Percentiles rank a stretch among this genome's conserved stretches.
These are phyloP conservation scores for Chesias legatella DNA, from an alignment of 2,888 invertebrate species.

Conservation along the genomic window DNA sequence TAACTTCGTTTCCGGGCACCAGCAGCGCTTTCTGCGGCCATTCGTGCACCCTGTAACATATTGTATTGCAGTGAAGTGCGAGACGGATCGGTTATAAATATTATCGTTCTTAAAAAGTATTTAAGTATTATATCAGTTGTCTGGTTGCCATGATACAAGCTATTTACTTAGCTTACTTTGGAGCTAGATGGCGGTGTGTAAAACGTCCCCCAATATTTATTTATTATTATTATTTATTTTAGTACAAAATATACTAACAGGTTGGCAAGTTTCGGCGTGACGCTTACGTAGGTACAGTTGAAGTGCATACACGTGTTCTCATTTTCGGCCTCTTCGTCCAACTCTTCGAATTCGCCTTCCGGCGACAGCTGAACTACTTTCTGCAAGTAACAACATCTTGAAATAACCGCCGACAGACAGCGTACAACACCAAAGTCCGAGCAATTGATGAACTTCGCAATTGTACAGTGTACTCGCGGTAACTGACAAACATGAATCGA, in stretches of 20 bases:
- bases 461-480: slow-evolving; percentile 17
- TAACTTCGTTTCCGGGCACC: slow-evolving; percentile 95
- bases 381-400: slow-evolving; percentile 33
- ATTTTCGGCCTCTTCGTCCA: slow-evolving; percentile 51
- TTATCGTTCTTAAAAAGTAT: too few species aligned
- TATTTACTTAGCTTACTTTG: too few species aligned
- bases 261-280: slow-evolving; percentile 64
- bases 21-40: slow-evolving; percentile 95
- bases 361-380: slow-evolving; percentile 55
- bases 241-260: slow-evolving; percentile 44
- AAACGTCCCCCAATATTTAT: too few species aligned
- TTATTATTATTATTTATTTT: too few species aligned
- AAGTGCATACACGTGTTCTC: slow-evolving; percentile 66
- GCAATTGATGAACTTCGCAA: slow-evolving; percentile 19
- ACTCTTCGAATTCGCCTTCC: slow-evolving; percentile 61
- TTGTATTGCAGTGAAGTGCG: too few species aligned
- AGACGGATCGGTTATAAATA: too few species aligned
- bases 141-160: too few species aligned
- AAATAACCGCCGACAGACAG: not conserved
- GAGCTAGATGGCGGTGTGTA: too few species aligned
- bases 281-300: slow-evolving; percentile 68
- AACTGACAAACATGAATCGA: too few species aligned
- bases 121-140: too few species aligned
- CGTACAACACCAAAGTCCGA: slow-evolving; percentile 17
- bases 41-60: slow-evolving; percentile 72